Conservation (phyloP, 2,888 invertebrate species). For the Agriopis leucophaearia region DNA sequence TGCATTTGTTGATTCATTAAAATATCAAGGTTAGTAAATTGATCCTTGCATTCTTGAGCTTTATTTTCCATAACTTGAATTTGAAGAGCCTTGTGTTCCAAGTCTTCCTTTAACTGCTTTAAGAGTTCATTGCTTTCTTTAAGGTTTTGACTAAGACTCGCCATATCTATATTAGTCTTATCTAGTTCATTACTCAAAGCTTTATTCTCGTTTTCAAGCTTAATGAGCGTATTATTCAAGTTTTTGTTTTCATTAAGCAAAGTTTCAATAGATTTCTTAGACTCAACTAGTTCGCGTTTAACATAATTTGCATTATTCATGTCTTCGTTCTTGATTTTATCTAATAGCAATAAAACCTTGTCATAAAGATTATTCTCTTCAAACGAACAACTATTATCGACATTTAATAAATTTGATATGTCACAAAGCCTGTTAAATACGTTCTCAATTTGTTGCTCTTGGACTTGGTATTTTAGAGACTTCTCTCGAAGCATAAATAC, state of each 20-base stretch:
- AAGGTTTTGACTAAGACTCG: slow-evolving; percentile 51
- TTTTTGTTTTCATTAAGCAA: slow-evolving; percentile 9
- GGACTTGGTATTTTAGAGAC: slow-evolving; percentile 44
- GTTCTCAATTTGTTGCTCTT: slow-evolving; percentile 52
- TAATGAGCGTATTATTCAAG: slow-evolving; percentile 45
- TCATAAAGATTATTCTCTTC: slow-evolving; percentile 42
- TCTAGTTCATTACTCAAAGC: slow-evolving; percentile 34
- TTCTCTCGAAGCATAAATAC: slow-evolving; percentile 41
- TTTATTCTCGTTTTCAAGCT: slow-evolving; percentile 57
- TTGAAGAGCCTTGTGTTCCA: slow-evolving; percentile 62
- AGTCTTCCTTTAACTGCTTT: slow-evolving; percentile 57
- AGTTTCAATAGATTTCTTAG: slow-evolving; percentile 34
- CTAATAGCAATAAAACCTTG: slow-evolving; percentile 57
- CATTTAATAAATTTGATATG: slow-evolving; percentile 51
- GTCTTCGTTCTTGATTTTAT: slow-evolving; percentile 55
- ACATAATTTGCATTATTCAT: neutral
- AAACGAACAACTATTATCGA: slow-evolving; percentile 46
- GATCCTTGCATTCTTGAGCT: slow-evolving; percentile 60
- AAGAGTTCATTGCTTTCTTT: slow-evolving; percentile 55
- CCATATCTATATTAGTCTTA: slow-evolving; percentile 20
- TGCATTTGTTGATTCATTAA: slow-evolving; percentile 61
- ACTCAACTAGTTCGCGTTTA: slow-evolving; percentile 18
- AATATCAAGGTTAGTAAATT: slow-evolving; percentile 58
- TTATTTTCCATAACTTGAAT: slow-evolving; percentile 62
- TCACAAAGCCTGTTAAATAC: slow-evolving; percentile 53